Base-by-base conservation (phyloP, 1,140 invertebrate genomes). In the Nasonia giraulti region DNA sequence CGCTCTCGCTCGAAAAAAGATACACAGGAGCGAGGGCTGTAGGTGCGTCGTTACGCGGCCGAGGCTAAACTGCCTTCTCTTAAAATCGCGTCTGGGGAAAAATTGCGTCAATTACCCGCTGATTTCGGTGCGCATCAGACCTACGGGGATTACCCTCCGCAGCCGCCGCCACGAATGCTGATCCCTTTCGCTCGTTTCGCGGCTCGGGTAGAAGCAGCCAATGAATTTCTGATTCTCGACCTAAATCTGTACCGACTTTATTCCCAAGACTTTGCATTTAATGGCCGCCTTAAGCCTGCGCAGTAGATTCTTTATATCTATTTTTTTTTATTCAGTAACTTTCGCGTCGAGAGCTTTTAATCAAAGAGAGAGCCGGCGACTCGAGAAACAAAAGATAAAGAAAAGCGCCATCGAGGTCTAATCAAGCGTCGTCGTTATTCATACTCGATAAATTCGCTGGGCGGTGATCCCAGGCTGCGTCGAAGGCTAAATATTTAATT, bases 61-160 rank as follows among this genome's bases (percentile, higher is more conserved):
- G 55, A n/a, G 47, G 55, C 20, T 20, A 23, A 74, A 87, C 83
- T 62, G 84, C 78, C 82, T 84, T 27, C 75, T 62, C 17, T 20
- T 77, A 79, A 80, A 83, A 47, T 77, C 80, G 55, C n/a, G 73
- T 84, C 40, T n/a, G 71, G 87, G 87, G 87, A 91, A 90, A 91
- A 92, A 92, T 92, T 90, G 91, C 92, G 91, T 92, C 92, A 92
- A 93, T 93, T 93, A 92, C 90, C 90, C 90, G 90, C 89, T 91
- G 91, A 92, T 92, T 92, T 91, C 88, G 73, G 40, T 62, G 73
- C 88, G 87, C 89, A 90, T 90, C 88, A 86, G 89, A 92, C 91
- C 89, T 85, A 73, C 78, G 27, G 68, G 90, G 91, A 91, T 92
- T 92, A 92, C 88, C 86, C 33, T 37, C 5, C 76, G 88, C 87